Conservation (phyloP, 2,888 invertebrate genomes). For the Leptopilina drosophilae region DNA sequence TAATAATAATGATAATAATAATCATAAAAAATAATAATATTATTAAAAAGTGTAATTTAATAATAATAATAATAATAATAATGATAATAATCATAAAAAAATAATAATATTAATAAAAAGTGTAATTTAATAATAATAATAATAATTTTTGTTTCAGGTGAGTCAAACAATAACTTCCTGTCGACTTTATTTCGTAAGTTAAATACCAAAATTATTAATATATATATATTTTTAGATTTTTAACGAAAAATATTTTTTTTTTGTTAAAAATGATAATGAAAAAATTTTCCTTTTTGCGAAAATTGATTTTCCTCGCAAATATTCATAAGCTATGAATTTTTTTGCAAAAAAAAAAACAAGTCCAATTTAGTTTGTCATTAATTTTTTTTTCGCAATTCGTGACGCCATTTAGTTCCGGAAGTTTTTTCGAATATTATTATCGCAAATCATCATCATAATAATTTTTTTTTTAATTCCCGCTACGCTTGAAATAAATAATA, state of each 20-base stretch:
- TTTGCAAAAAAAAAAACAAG: background rate
- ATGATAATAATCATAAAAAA: too few species aligned
- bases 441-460: slow-evolving; percentile 30
- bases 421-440: slow-evolving; percentile 31
- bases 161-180: too few species aligned
- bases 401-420: slow-evolving; percentile 25
- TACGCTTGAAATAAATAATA: background rate
- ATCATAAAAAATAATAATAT: too few species aligned
- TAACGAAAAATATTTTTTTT: too few species aligned
- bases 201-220: background rate
- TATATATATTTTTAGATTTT: background rate
- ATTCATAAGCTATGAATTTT: background rate
- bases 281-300: background rate
- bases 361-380: background rate
- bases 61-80: too few species aligned
- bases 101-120: too few species aligned
- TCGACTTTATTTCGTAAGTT: too few species aligned
- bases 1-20: too few species aligned
- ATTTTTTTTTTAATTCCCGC: slow-evolving; percentile 3
- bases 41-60: too few species aligned
- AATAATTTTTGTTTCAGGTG: too few species aligned
- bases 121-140: too few species aligned
- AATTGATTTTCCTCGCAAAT: background rate
- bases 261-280: too few species aligned
- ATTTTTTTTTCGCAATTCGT: slow-evolving; percentile 15